Evolutionary conservation across 2,888 invertebrate species (phyloP).

Genomic region (Lithophane socia): DNA sequence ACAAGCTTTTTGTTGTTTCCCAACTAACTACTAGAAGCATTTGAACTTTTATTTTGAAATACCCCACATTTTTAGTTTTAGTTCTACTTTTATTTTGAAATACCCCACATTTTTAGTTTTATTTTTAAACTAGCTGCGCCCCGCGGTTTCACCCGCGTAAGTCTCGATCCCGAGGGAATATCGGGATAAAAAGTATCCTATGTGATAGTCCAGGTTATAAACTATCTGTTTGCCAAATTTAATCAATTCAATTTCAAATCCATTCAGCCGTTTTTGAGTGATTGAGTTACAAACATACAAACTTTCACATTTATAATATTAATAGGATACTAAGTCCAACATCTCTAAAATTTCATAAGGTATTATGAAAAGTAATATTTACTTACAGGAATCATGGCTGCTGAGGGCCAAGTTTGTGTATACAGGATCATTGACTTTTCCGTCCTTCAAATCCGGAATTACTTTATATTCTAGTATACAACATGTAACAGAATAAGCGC

Average conservation of each 20-base stretch:
- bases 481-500: no score
- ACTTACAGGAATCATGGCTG: conserved; percentile 8
- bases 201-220: no score
- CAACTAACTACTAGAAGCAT: background rate
- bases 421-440: conserved; percentile 4
- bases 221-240: no score
- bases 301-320: no score
- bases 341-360: no score
- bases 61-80: background rate
- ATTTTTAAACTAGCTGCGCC: background rate
- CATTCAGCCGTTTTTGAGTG: no score
- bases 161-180: no score
- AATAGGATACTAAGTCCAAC: background rate
- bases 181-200: no score
- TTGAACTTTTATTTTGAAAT: background rate
- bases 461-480: conserved; percentile 28
- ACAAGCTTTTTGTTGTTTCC: background rate
- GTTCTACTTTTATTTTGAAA: background rate
- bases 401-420: conserved; percentile 21
- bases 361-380: background rate
- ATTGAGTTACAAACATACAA: no score
- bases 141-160: no score
- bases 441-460: conserved; percentile 6
- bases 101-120: background rate
- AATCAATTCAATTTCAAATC: no score